Evolutionary conservation across 2,888 invertebrate genomes (phyloP).

Genomic region (Drosophila borborema): DNA sequence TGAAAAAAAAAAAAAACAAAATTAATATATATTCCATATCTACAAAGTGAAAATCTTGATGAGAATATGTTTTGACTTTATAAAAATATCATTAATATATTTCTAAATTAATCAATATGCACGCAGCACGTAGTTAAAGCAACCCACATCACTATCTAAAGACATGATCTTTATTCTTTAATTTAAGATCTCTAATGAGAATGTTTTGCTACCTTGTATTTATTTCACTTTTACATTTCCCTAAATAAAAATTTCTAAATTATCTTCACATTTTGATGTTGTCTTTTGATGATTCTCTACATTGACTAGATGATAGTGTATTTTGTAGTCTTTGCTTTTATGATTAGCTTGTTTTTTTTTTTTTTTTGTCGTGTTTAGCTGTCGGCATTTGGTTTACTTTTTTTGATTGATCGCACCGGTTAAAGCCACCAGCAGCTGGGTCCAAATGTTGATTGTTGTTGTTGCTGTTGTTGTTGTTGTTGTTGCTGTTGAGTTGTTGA

Average conservation of each 20-base stretch:
- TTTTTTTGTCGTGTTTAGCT: slow-evolving; percentile 10
- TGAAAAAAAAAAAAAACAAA: no score
- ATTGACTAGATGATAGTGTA: slow-evolving; percentile 14
- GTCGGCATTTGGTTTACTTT: slow-evolving; percentile 46
- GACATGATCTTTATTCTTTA: background rate
- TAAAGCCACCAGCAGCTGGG: slow-evolving; percentile 44
- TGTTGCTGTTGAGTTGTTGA: slow-evolving; percentile 48
- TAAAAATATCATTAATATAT: no score
- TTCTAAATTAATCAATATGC: no score
- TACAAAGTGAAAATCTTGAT: no score
- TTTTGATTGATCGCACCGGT: slow-evolving; percentile 60
- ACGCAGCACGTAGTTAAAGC: background rate
- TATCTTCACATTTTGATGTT: background rate
- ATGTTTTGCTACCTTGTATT: background rate
- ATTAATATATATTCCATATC: no score
- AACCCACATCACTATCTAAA: background rate
- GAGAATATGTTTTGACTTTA: no score
- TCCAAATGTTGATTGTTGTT: slow-evolving; percentile 33
- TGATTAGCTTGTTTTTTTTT: slow-evolving; percentile 11
- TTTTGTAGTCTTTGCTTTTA: slow-evolving; percentile 22
- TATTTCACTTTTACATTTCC: background rate
- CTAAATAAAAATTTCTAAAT: background rate
- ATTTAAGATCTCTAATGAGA: background rate
- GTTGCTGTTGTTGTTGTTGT: slow-evolving; percentile 27
- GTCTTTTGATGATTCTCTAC: background rate